Percentiles rank a stretch among this genome's conserved stretches.
Conservation (phyloP, 2,888 invertebrate genomes). For the Prenolepis imparis region DNA sequence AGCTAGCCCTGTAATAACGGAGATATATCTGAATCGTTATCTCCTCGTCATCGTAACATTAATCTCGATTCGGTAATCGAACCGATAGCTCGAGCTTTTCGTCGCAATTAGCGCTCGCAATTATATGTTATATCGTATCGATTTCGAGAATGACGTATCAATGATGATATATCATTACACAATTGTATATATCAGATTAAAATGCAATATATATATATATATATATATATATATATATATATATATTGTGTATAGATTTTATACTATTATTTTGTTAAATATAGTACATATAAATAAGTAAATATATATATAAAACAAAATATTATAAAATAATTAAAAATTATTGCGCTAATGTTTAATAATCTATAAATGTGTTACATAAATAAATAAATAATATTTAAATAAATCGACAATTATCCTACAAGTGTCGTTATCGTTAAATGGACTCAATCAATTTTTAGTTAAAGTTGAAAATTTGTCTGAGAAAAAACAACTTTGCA, state of each 20-base stretch:
- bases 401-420: neutral
- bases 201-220: no score
- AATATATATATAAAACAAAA: no score
- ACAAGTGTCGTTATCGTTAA: neutral
- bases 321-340: neutral
- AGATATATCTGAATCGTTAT: neutral
- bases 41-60: neutral
- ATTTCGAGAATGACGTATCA: neutral
- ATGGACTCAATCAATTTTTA: neutral
- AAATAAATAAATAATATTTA: no score
- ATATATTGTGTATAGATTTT: no score
- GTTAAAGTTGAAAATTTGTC: neutral
- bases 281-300: no score
- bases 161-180: neutral
- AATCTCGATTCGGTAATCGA: slow-evolving; percentile 23
- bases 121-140: neutral
- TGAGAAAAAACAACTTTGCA: neutral
- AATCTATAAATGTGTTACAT: neutral
- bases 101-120: neutral
- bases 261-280: no score
- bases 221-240: no score
- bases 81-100: neutral
- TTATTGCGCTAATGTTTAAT: neutral
- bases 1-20: neutral
- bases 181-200: neutral